Percentiles rank a stretch among this genome's conserved stretches.
Conservation (phyloP, 1,140 invertebrate species). For the Mamestra configurata region DNA sequence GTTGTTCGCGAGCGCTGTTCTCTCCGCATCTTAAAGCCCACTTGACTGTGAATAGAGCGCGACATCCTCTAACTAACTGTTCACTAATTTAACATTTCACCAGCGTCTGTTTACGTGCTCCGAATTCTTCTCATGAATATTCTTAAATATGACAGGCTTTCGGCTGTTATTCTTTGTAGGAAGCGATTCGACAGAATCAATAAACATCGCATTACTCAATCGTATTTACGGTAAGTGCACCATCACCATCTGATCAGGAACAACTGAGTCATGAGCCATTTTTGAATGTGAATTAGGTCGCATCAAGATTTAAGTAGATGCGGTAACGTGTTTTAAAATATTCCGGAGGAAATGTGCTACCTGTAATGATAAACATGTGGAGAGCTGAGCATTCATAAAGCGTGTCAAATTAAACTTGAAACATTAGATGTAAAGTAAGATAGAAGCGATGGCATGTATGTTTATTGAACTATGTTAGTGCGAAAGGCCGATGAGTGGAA, state of each 20-base stretch:
- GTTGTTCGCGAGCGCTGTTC: constrained; percentile 72
- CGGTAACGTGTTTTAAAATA: constrained; percentile 56
- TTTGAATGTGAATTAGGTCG: constrained; percentile 68
- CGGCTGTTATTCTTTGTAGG: constrained; percentile 60
- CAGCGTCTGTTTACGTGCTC: constrained; percentile 68
- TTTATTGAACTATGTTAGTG: constrained; percentile 74
- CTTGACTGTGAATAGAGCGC: constrained; percentile 75
- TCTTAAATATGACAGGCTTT: constrained; percentile 67
- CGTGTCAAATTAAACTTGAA: constrained; percentile 50
- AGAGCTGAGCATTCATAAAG: neutral
- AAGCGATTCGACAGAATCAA: constrained; percentile 70
- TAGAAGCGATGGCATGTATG: constrained; percentile 64
- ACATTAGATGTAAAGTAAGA: constrained; percentile 51
- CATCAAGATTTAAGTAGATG: constrained; percentile 64
- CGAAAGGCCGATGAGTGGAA: constrained; percentile 72
- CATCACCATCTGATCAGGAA: constrained; percentile 67
- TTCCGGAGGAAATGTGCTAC: constrained; percentile 45
- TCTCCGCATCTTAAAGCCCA: constrained; percentile 70
- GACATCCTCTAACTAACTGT: constrained; percentile 68
- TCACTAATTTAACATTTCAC: constrained; percentile 81
- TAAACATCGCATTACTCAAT: constrained; percentile 69
- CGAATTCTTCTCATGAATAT: constrained; percentile 59
- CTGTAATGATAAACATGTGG: constrained; percentile 24
- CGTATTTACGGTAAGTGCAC: constrained; percentile 62
- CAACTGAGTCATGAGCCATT: constrained; percentile 67